Percentiles rank a stretch among this genome's conserved stretches.
Conservation (phyloP, 2,888 invertebrate species). For the Eupelmus urozonus region DNA sequence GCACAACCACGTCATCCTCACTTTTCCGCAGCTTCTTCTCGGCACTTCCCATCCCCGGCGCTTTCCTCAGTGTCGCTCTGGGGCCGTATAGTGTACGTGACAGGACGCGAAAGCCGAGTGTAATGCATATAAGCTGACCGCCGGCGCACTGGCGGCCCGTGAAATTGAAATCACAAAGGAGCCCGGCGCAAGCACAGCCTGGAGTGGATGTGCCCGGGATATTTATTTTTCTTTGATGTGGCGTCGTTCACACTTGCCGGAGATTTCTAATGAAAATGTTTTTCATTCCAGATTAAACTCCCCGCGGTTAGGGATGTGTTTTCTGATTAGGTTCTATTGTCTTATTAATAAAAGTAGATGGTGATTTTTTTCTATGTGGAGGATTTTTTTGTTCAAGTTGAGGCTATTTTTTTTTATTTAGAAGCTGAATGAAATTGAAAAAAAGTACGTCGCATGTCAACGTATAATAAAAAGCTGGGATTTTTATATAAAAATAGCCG, state of each 20-base stretch:
- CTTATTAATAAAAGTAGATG: too few relatives aligned
- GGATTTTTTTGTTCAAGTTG: too few relatives aligned
- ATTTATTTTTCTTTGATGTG: neutral
- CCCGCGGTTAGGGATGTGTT: too few relatives aligned
- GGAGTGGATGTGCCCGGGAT: neutral
- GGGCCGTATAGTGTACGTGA: constrained; percentile 26
- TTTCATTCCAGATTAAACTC: too few relatives aligned
- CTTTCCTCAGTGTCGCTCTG: too few relatives aligned
- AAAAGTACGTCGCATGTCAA: constrained; percentile 9
- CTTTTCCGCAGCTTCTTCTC: neutral
- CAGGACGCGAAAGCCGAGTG: constrained; percentile 44
- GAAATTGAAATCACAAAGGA: constrained; percentile 70
- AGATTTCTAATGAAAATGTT: constrained; percentile 29
- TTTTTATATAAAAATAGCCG: constrained; percentile 9
- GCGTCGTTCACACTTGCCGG: neutral
- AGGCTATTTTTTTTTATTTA: too few relatives aligned
- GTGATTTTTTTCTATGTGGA: too few relatives aligned
- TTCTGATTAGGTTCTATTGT: too few relatives aligned
- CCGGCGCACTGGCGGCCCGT: constrained; percentile 64
- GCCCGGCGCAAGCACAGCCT: neutral
- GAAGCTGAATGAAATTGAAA: neutral
- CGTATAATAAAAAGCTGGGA: neutral
- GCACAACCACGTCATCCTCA: too few relatives aligned
- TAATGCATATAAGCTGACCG: constrained; percentile 66
- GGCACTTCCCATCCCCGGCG: too few relatives aligned